These are phyloP conservation scores for Podarcis lilfordi DNA, from an alignment of 2,797 vertebrate genomes.

Conservation along the genomic window DNA sequence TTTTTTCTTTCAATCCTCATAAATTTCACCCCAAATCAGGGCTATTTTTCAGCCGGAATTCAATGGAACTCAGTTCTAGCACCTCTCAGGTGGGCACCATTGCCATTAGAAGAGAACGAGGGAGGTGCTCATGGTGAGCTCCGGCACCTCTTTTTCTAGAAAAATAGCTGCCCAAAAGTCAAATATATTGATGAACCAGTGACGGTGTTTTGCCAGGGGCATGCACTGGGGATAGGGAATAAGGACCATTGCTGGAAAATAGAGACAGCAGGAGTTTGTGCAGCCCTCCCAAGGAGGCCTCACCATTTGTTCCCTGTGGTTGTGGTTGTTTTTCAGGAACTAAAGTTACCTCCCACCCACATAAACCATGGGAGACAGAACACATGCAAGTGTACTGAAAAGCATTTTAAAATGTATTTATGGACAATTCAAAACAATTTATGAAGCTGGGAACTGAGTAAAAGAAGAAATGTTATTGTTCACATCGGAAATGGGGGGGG, in stretches of 20 bases:
- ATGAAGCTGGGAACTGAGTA: background rate
- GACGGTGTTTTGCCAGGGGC: background rate
- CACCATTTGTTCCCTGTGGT: background rate
- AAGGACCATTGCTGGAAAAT: background rate
- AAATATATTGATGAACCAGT: background rate
- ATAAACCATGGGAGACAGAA: background rate
- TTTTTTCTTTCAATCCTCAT: too few species aligned
- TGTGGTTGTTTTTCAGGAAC: background rate
- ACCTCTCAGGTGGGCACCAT: too few species aligned
- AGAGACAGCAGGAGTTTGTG: background rate
- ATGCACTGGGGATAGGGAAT: background rate
- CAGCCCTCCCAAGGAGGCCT: background rate
- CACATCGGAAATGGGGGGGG: accelerated
- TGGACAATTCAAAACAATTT: conserved; percentile 25
- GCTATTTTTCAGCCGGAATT: too few species aligned
- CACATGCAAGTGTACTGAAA: background rate
- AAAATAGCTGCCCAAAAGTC: background rate
- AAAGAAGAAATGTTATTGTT: background rate
- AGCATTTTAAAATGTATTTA: conserved; percentile 14
- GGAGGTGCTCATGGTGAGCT: too few species aligned
- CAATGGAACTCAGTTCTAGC: too few species aligned
- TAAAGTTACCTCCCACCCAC: background rate
- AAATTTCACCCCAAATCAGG: too few species aligned
- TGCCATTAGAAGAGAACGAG: too few species aligned
- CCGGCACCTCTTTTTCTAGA: too few species aligned